Conservation (phyloP, 2,888 invertebrate genomes). For the Dryobota labecula region DNA sequence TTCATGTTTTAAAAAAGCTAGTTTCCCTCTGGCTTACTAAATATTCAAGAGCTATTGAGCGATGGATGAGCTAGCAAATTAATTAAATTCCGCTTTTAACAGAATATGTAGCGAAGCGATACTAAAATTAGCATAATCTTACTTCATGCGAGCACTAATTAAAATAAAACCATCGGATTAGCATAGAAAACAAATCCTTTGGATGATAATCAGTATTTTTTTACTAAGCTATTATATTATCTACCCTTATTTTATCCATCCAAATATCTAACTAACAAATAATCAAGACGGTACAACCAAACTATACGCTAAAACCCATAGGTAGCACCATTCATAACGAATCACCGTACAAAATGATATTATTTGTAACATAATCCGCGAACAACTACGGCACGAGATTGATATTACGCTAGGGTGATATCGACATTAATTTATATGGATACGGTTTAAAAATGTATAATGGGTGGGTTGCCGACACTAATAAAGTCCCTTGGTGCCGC, state of each 20-base stretch:
- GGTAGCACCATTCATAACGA: conserved; percentile 89
- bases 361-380: conserved; percentile 90
- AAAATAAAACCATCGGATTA: neutral
- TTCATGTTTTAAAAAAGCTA: neutral
- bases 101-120: conserved; percentile 7
- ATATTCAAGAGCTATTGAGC: neutral
- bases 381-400: conserved; percentile 88
- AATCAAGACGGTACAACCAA: conserved; percentile 71
- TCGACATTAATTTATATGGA: conserved; percentile 91
- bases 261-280: conserved; percentile 49
- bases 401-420: conserved; percentile 89
- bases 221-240: neutral
- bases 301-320: conserved; percentile 69
- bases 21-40: neutral
- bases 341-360: conserved; percentile 91
- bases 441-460: conserved; percentile 91
- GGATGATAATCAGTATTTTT: neutral
- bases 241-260: neutral
- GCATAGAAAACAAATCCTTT: too few relatives aligned
- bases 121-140: conserved; percentile 24
- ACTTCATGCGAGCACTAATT: neutral
- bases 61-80: conserved; percentile 21
- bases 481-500: conserved; percentile 85
- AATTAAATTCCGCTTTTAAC: conserved; percentile 2
- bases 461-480: conserved; percentile 86